Conservation (phyloP, 2,113 vertebrate genomes). For the Pseudolaguvia tuberculata region DNA sequence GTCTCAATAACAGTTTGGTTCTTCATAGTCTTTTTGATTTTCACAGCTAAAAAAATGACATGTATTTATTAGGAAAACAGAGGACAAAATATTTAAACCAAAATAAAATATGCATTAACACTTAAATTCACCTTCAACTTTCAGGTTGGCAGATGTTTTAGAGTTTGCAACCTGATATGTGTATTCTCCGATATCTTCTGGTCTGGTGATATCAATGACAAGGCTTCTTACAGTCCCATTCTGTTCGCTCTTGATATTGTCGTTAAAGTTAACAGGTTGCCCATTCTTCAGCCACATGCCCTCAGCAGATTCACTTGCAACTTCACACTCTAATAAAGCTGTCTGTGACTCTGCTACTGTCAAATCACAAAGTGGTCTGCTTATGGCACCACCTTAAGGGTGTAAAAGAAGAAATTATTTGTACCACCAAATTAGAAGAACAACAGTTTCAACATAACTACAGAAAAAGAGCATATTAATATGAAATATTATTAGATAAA, state of each 20-base stretch:
- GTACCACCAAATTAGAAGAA: neutral
- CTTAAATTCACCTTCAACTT: slow-evolving; percentile 78
- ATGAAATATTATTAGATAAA: slow-evolving; percentile 47
- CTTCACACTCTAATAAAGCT: slow-evolving; percentile 85
- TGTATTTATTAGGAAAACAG: neutral
- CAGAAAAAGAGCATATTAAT: neutral
- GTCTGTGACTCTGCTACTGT: slow-evolving; percentile 89
- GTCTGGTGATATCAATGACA: slow-evolving; percentile 74
- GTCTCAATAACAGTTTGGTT: slow-evolving; percentile 93
- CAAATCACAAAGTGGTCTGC: slow-evolving; percentile 82
- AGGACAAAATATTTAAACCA: neutral
- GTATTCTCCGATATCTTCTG: slow-evolving; percentile 87
- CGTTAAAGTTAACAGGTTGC: slow-evolving; percentile 68
- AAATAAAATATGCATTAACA: slow-evolving; percentile 4
- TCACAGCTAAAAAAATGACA: slow-evolving; percentile 75
- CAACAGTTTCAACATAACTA: neutral
- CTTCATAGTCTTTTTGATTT: slow-evolving; percentile 93
- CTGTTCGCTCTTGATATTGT: slow-evolving; percentile 74
- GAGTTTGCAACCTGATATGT: slow-evolving; percentile 91
- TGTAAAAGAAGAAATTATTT: neutral
- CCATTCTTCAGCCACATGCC: slow-evolving; percentile 88
- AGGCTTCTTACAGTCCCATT: slow-evolving; percentile 77
- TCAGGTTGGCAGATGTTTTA: slow-evolving; percentile 85
- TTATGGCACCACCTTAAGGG: slow-evolving; percentile 85
- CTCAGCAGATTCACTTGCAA: slow-evolving; percentile 83